phyloP scores from a whole-genome alignment of 30 jellyfish, hydroid and myxozoan genomes.

The Haliclystus octoradiatus region DNA sequence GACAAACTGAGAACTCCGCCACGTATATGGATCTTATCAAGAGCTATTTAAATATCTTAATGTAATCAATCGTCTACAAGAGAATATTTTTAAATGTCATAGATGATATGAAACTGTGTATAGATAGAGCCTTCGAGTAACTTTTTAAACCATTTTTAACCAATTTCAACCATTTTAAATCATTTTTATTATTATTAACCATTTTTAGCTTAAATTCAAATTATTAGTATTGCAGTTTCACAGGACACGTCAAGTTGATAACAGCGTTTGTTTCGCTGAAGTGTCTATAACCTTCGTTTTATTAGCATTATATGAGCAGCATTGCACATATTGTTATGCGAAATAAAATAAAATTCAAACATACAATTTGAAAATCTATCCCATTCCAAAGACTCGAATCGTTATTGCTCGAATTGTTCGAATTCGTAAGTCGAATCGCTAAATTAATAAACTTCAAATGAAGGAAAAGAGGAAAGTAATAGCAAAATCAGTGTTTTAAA shows the following conservation, averaged over 20 bases:
- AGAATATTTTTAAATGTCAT: not conserved
- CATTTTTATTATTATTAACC: not conserved
- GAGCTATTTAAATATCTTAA: not conserved
- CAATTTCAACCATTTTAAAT: not conserved
- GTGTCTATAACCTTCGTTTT: not conserved
- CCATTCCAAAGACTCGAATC: no score
- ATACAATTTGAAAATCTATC: no score
- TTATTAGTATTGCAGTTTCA: not conserved
- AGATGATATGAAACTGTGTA: not conserved
- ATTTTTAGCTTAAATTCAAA: not conserved
- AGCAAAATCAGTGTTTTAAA: no score
- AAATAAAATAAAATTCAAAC: no score
- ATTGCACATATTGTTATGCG: no score
- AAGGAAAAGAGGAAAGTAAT: no score
- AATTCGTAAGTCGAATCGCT: no score
- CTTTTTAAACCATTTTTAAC: not conserved
- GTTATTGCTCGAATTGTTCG: no score
- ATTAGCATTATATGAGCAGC: no score
- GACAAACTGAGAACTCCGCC: constrained; percentile 3
- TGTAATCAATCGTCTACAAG: not conserved
- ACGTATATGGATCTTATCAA: not conserved
- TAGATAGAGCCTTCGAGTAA: not conserved
- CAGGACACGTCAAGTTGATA: constrained; percentile 1
- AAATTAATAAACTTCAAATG: no score
- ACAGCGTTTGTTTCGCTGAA: constrained; percentile 1